Conservation (phyloP, 2,888 invertebrate species). For the Polydrusus tereticollis region DNA sequence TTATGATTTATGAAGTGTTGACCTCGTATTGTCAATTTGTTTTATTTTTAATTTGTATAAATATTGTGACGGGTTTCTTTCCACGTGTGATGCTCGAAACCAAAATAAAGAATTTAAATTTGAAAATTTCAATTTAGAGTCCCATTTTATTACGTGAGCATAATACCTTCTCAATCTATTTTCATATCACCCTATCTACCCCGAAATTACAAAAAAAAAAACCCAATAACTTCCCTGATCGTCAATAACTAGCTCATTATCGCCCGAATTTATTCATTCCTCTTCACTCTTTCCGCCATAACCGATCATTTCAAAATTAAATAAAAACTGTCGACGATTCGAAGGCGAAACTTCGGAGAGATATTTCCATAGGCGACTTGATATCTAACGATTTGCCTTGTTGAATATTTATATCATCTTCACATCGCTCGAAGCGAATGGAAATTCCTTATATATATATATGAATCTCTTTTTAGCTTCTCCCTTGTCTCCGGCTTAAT, state of each 20-base stretch:
- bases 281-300: conserved; percentile 24
- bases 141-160: too few species aligned
- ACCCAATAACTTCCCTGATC: background rate
- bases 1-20: too few species aligned
- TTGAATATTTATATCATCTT: conserved; percentile 63
- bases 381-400: conserved; percentile 61
- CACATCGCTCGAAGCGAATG: conserved; percentile 60
- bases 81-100: too few species aligned
- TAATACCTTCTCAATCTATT: too few species aligned
- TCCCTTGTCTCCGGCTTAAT: conserved; percentile 54
- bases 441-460: conserved; percentile 59
- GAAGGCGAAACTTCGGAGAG: conserved; percentile 11
- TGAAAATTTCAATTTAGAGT: too few species aligned
- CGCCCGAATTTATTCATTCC: conserved; percentile 32
- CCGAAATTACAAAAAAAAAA: background rate
- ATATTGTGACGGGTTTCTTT: too few species aligned
- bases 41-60: too few species aligned
- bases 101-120: too few species aligned
- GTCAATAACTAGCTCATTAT: conserved; percentile 21
- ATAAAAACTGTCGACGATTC: conserved; percentile 35
- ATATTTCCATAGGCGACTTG: conserved; percentile 62
- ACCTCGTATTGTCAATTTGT: too few species aligned
- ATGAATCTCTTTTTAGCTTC: conserved; percentile 54
- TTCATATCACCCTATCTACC: background rate
- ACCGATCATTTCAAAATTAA: conserved; percentile 42